Evolutionary conservation across 2,113 vertebrate species (phyloP).

Genomic region (Galbula dea): DNA sequence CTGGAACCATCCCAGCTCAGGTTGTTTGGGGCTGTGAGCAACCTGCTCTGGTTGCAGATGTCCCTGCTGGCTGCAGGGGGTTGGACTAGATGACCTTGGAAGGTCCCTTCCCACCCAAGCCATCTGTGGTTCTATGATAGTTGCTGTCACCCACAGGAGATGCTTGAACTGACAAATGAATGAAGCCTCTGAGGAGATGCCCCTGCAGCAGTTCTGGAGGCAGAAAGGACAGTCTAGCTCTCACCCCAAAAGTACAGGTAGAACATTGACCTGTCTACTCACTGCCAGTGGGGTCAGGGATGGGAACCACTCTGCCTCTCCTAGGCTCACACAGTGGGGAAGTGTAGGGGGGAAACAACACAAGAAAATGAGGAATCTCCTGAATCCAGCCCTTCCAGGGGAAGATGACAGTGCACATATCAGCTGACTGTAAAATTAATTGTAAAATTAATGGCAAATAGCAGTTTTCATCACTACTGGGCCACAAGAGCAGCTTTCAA

Average conservation of each 20-base stretch:
- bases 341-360: fast-evolving
- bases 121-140: too few relatives aligned
- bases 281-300: neutral
- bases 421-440: too few relatives aligned
- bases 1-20: too few relatives aligned
- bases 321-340: neutral
- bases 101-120: too few relatives aligned
- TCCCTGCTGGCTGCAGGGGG: too few relatives aligned
- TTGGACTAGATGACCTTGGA: too few relatives aligned
- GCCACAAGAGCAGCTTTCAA: neutral
- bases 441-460: neutral
- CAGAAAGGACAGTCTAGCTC: neutral
- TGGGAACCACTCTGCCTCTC: neutral
- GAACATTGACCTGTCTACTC: fast-evolving
- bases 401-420: too few relatives aligned
- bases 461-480: neutral
- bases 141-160: fast-evolving
- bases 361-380: neutral
- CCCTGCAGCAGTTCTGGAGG: neutral
- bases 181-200: neutral
- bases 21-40: too few relatives aligned
- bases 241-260: neutral
- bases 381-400: too few relatives aligned
- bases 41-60: too few relatives aligned
- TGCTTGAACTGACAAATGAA: neutral